These are phyloP conservation scores for Anoplolepis gracilipes DNA, from an alignment of 1,140 invertebrate genomes.

Conservation along the genomic window DNA sequence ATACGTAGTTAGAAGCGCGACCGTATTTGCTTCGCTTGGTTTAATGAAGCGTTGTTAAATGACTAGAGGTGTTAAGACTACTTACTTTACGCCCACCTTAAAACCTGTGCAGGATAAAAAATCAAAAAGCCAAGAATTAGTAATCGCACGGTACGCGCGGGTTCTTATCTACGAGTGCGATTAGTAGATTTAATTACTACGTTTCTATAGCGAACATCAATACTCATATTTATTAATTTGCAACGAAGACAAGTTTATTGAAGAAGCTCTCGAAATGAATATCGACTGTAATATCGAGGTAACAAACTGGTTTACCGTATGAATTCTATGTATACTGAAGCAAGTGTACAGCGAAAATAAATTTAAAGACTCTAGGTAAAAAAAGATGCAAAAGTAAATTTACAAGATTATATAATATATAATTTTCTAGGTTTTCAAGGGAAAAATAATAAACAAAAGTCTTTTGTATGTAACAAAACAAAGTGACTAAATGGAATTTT, in stretches of 20 bases:
- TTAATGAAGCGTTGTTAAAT: constrained; percentile 82
- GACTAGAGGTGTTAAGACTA: constrained; percentile 82
- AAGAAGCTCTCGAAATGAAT: constrained; percentile 11
- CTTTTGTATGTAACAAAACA: not conserved
- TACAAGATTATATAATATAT: not conserved
- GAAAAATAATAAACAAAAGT: not conserved
- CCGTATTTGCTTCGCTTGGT: constrained; percentile 57
- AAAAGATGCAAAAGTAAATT: constrained; percentile 2
- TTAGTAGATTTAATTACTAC: constrained; percentile 57
- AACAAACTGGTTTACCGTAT: not conserved
- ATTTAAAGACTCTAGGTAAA: not conserved
- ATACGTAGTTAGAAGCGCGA: constrained; percentile 74
- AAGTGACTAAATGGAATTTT: not conserved
- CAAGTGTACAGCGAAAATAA: constrained; percentile 8
- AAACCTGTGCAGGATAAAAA: constrained; percentile 77
- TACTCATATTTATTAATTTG: constrained; percentile 25
- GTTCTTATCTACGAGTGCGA: constrained; percentile 44
- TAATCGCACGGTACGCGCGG: constrained; percentile 26
- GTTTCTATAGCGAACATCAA: constrained; percentile 33
- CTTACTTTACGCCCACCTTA: constrained; percentile 77
- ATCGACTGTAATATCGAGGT: constrained; percentile 1
- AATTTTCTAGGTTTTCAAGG: not conserved
- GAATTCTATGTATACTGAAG: constrained; percentile 3
- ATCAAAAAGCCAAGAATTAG: constrained; percentile 71
- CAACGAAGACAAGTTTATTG: not conserved